Evolutionary conservation across 2,113 vertebrate species (phyloP).

Genomic region (Sceloporus undulatus): DNA sequence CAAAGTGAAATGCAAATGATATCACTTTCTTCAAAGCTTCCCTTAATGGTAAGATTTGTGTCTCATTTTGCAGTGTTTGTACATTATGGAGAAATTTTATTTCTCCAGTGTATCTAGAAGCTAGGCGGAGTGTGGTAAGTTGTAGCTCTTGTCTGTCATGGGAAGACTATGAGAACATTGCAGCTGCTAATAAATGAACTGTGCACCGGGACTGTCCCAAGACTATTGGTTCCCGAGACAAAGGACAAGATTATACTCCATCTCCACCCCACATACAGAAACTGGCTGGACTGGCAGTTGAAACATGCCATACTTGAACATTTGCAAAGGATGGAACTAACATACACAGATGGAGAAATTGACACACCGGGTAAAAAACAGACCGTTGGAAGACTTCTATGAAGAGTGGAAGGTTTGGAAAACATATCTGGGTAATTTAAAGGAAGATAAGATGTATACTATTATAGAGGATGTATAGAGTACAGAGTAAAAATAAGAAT

Average conservation of each 20-base stretch:
- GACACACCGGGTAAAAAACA: too few relatives aligned
- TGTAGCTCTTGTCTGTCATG: not conserved
- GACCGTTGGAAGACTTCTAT: too few relatives aligned
- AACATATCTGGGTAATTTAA: too few relatives aligned
- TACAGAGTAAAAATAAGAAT: too few relatives aligned
- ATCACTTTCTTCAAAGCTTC: not conserved
- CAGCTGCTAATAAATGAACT: not conserved
- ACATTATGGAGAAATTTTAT: not conserved
- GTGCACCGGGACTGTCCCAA: not conserved
- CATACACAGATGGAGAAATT: too few relatives aligned
- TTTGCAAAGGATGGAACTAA: too few relatives aligned
- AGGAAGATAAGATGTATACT: too few relatives aligned
- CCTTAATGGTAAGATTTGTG: not conserved
- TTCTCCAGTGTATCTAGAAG: not conserved
- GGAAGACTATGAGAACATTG: not conserved
- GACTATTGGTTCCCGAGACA: not conserved
- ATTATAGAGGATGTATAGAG: too few relatives aligned
- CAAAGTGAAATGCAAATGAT: not conserved
- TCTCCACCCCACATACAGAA: too few relatives aligned
- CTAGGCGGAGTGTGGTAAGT: too few relatives aligned
- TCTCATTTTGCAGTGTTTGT: not conserved
- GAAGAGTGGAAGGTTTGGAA: too few relatives aligned
- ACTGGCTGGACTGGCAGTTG: too few relatives aligned
- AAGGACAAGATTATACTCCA: not conserved
- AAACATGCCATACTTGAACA: not conserved